phyloP scores from a whole-genome alignment of 2,888 invertebrate genomes.

The Seira sanloemensis region DNA sequence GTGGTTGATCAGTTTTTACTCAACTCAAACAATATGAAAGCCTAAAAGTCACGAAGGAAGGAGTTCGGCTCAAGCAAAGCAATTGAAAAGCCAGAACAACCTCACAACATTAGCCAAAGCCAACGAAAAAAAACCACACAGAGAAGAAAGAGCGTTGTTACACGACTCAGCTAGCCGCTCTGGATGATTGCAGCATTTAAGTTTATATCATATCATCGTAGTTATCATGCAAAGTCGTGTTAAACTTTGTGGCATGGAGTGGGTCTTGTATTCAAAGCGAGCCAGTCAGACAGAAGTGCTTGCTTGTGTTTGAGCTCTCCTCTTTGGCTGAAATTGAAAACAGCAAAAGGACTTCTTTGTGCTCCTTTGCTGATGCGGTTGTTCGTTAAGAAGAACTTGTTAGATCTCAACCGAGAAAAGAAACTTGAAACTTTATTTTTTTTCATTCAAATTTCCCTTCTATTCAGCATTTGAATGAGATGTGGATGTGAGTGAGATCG shows the following conservation, averaged over 20 bases:
- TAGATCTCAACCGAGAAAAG: neutral
- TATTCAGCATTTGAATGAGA: neutral
- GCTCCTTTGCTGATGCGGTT: neutral
- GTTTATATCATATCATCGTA: neutral
- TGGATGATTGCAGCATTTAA: neutral
- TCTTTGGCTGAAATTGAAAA: neutral
- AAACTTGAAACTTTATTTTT: neutral
- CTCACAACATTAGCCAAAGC: neutral
- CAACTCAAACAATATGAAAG: neutral
- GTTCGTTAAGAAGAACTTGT: neutral
- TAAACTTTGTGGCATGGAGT: neutral
- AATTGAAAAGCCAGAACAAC: neutral
- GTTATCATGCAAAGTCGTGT: neutral
- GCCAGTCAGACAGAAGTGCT: neutral
- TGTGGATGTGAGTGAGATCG: neutral
- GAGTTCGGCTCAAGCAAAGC: neutral
- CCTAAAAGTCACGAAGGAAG: neutral
- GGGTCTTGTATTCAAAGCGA: neutral
- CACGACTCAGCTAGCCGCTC: neutral
- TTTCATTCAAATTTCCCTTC: neutral
- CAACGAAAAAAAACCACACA: neutral
- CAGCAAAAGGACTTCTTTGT: neutral
- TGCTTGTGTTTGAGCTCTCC: neutral
- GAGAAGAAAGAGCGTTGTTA: neutral
- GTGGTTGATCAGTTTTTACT: slow-evolving; percentile 34